Evolutionary conservation across 2,797 vertebrate species (phyloP).

Genomic region (Microctenopoma steveboyesi): DNA sequence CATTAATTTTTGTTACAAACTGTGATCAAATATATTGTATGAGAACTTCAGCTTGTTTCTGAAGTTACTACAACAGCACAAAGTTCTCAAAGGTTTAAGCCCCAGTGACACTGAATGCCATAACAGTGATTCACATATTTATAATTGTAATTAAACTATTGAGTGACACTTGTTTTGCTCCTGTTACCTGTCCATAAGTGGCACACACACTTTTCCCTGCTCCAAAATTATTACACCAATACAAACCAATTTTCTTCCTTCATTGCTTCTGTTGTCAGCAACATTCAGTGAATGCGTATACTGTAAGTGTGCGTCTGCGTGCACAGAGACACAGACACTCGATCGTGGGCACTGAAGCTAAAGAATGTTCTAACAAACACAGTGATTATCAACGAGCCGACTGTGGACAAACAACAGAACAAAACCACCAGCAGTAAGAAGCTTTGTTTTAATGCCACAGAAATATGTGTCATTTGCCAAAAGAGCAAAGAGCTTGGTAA

Average conservation of each 20-base stretch:
- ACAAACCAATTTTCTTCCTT: no score
- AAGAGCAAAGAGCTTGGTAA: constrained; percentile 30
- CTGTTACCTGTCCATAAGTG: not conserved
- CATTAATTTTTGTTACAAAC: no score
- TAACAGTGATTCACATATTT: not conserved
- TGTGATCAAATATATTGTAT: no score
- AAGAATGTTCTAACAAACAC: constrained; percentile 3
- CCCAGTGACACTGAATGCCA: not conserved
- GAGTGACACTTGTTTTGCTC: not conserved
- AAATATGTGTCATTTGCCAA: constrained; percentile 29
- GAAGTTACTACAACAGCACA: no score
- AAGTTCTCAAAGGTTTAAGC: not conserved
- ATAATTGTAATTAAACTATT: not conserved
- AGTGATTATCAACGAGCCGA: constrained; percentile 11
- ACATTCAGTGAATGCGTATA: constrained; percentile 5
- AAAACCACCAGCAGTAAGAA: constrained; percentile 29
- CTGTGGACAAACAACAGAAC: constrained; percentile 20
- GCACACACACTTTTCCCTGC: not conserved
- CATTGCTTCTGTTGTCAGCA: not conserved
- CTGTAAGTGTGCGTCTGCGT: not conserved
- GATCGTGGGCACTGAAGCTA: not conserved
- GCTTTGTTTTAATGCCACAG: constrained; percentile 41
- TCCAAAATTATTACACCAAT: not conserved
- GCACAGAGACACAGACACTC: not conserved
- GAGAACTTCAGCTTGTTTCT: no score